A percentile compares a stretch with the other conserved stretches of the same genome.
These are phyloP conservation scores for Aporrectodea caliginosa DNA, from an alignment of 1,140 invertebrate species.

Conservation along the genomic window DNA sequence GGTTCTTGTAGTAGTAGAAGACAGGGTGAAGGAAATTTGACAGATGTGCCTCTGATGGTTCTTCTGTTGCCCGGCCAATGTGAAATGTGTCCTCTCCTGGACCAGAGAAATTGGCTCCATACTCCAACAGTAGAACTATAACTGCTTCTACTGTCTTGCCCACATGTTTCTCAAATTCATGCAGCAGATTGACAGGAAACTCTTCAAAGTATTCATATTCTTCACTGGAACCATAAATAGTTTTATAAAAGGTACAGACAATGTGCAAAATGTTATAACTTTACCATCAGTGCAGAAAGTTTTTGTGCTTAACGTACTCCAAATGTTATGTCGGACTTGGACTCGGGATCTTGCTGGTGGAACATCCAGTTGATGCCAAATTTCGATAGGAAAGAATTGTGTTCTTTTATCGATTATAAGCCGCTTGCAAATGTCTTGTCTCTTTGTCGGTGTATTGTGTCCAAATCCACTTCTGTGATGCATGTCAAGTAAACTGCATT, in stretches of 20 bases:
- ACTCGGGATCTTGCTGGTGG: no score
- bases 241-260: background rate
- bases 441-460: no score
- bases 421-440: no score
- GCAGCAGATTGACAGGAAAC: constrained; percentile 54
- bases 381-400: no score
- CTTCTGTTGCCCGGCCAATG: constrained; percentile 51
- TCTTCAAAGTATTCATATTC: constrained; percentile 52
- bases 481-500: no score
- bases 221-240: background rate
- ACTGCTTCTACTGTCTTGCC: constrained; percentile 43
- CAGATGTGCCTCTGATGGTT: constrained; percentile 53
- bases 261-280: background rate
- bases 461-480: no score
- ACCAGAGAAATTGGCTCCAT: constrained; percentile 57
- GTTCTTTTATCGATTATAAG: no score
- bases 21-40: constrained; percentile 60
- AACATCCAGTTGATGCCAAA: no score
- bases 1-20: constrained; percentile 54
- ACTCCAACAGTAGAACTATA: constrained; percentile 55
- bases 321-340: no score
- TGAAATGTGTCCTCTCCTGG: constrained; percentile 58
- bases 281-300: background rate
- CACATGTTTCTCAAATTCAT: constrained; percentile 45
- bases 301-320: background rate